Base-by-base conservation (phyloP, 2,113 vertebrate genomes). In the Nesogale talazaci region DNA sequence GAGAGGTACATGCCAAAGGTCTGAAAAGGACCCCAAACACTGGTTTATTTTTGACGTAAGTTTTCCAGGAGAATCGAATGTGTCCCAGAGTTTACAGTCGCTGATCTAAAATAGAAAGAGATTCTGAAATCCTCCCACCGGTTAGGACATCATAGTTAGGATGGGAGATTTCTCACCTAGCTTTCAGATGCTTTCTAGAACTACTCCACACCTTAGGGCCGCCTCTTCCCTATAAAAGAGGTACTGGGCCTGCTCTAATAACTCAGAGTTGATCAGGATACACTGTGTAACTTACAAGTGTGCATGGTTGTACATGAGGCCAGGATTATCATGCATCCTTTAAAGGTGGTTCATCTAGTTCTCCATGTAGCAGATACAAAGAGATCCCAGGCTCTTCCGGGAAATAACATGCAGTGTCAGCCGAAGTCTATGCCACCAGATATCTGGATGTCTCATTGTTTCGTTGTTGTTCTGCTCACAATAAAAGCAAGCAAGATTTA, bases 391-490 rank as follows among this genome's bases (percentile, higher is more conserved):
- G 46, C 23, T 78, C 77, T 80, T 57, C 75, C 59, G 76, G 76
- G 15, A 61, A 67, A 36, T 29, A 84, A 36, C 2, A 36, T 61
- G 3, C 8, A 74, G 31, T 63, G 1, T 85, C 38, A 34, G 65
- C 57, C 79, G 1, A 86, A 86, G 14, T 65, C 16, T 74, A 59
- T 36, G 42, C 23, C 42, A 46, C 61, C 42, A 91, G 34, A 38
- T 52, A 80, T 34, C 85, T 90, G 19, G 70, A 88, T 42, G 8
- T 75, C 17, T 79, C 59, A 59, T 16, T 89, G 79, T 90, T 85
- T 93, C 83, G 59, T 19, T 61, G 16, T 89, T 4, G 46, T 52
- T 52, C 46, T 12, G 10, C 46, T 52, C n/a, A 52, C 10, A 52
- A 5, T 52, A 10, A 52, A 52, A 92, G 16, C 22, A 92, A 86